Base-by-base conservation (phyloP, 1,140 invertebrate species). In the Matsumurasca onukii region DNA sequence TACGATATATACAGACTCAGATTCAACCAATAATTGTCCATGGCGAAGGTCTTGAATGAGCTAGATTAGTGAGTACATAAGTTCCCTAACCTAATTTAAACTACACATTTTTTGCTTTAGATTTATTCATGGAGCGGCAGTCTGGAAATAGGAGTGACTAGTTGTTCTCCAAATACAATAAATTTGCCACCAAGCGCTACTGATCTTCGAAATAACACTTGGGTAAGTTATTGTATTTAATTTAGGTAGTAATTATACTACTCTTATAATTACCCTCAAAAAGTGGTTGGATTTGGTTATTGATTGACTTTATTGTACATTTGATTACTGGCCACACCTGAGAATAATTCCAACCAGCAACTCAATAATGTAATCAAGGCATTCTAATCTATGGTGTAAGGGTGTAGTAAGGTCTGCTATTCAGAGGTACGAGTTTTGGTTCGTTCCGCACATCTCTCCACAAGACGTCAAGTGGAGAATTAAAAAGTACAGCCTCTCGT, bases 131-230 rank as follows among this genome's bases (percentile, higher is more conserved):
- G 94, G 93, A 94, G 90, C 80, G 94, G 94, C 25, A 94, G 91
- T 71, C 88, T 98, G 75, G 93, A 96, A 82, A 93, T 97, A 75
- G 95, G 95, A 34, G 89, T 97, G 13, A 95, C 94, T 20, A 87
- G 89, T 30, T 87, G 88, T 73, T 89, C 95, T 77, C 94, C 95
- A 20, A 86, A 90, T 70, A 86, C 85, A 69, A 84, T 95, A 71
- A 89, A 91, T 71, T 81, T 95, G 74, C 92, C 91, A 70, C 86
- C 90, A 45, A 93, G 90, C 81, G 92, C 93, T 24, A 91, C 89
- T 29, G 92, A 92, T 74, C 85, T 97, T 70, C 83, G 89, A 31
- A 88, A 90, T 76, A 91, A 90, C 68, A 93, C 93, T 68, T 97
- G 94, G 94, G 89, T 93, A 80, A 78, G 49, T 52, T 3, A 15